Conservation (phyloP, 2,888 invertebrate genomes). For the Eilema caniola region DNA sequence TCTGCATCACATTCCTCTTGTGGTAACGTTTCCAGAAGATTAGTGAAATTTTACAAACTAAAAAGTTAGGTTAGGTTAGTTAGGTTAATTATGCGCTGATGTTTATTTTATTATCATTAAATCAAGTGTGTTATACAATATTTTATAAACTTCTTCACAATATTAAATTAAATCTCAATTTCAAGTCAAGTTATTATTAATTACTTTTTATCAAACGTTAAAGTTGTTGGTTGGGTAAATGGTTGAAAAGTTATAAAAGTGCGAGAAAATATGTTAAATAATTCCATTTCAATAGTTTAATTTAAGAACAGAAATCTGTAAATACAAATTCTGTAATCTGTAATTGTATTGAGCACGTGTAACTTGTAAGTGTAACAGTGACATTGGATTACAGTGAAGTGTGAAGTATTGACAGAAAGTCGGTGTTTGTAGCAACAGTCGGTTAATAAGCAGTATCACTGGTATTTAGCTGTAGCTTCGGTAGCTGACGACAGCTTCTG, state of each 20-base stretch:
- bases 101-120: no score
- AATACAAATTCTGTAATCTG: no score
- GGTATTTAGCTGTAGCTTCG: not conserved
- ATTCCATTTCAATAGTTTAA: not conserved
- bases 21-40: no score
- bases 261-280: not conserved
- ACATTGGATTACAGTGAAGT: constrained; percentile 4
- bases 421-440: not conserved
- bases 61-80: no score
- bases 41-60: no score
- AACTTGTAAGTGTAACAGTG: not conserved
- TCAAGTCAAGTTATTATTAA: no score
- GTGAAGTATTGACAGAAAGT: not conserved
- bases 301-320: not conserved
- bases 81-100: no score
- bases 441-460: not conserved
- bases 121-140: not conserved
- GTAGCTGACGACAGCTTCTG: not conserved
- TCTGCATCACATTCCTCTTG: no score
- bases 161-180: no score
- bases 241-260: no score
- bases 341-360: not conserved
- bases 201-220: no score
- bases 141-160: not conserved
- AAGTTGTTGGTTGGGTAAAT: no score